phyloP scores from a whole-genome alignment of 1,140 invertebrate species.

The Panulirus ornatus region DNA sequence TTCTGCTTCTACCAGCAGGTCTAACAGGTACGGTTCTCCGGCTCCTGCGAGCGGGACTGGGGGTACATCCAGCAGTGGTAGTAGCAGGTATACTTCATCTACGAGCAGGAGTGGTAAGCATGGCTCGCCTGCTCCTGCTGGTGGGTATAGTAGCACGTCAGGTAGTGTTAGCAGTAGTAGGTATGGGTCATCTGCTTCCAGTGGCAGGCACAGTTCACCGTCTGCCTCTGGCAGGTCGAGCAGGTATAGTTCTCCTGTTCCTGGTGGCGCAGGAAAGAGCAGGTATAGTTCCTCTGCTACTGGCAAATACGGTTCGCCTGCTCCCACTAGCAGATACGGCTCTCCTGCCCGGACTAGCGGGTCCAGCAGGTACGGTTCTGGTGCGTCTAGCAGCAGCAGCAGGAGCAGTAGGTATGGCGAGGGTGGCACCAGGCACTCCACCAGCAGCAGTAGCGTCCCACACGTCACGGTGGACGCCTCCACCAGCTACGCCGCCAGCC shows the following conservation, averaged over 20 bases:
- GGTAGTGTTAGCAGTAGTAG: neutral
- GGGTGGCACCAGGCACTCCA: too few relatives aligned
- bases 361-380: too few relatives aligned
- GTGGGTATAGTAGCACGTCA: neutral
- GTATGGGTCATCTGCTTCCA: neutral
- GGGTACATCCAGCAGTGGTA: neutral
- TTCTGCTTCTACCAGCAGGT: neutral
- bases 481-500: too few relatives aligned
- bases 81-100: slow-evolving; percentile 1
- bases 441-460: too few relatives aligned
- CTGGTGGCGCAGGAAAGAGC: neutral
- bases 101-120: neutral
- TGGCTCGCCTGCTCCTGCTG: neutral
- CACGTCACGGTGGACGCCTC: too few relatives aligned
- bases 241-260: neutral
- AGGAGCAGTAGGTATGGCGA: too few relatives aligned
- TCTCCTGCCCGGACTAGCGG: neutral
- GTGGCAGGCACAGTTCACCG: neutral
- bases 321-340: neutral
- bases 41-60: neutral
- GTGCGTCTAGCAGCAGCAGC: too few relatives aligned
- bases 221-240: neutral
- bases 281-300: neutral
- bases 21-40: slow-evolving; percentile 21
- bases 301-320: neutral